Base-by-base conservation (phyloP, 2,888 invertebrate species). In the Dolichomitus sp. region DNA sequence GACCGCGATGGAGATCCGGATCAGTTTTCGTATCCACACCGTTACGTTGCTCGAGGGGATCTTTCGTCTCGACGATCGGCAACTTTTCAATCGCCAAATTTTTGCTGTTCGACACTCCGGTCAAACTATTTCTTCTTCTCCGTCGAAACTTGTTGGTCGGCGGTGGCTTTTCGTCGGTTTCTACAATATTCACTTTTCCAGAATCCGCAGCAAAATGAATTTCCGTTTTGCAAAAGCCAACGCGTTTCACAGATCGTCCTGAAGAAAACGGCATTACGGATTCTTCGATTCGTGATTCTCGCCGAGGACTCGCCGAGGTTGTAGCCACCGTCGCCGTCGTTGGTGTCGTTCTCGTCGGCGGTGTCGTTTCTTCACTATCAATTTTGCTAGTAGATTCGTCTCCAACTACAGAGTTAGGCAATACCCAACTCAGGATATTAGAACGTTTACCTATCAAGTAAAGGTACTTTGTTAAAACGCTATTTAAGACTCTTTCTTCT, bases 201-300 rank as follows among this genome's bases (percentile, higher is more conserved):
- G 97, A 97, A 91, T 98, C 98, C 17, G 97, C 97, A 0, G 97
- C 97, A 92, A 98, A 98, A 93, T 98, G 98, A 33, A 98, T 96
- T 94, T 98, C 98, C 0, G 98, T 98, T 94, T 98, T 98, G 91
- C 97, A 97, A 93, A 98, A 98, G 89, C 97, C 97, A 0, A 98
- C 98, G 93, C 96, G 97, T 92, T 97, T 97, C 1, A 95, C 94
- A 91, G 94, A 95, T 94, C 65, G 72, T n/a, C 65, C 78, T 23
- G 45, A 17, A 14, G 27, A n/a, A 50, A 27, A 17, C 12, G 52
- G n/a, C 66, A 12, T 84, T 66, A 17, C 73, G 48, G 40, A 27
- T 77, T 14, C 72, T 72, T 27, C 17, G 57, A 73, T 59, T 68
- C 54, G 65, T 4, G 77, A 65, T 17, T 74, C 73, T 40, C 54